Evolutionary conservation across 2,888 invertebrate species (phyloP), one percentile per base, ranked within the genome.

Genomic region (Tetrapedia diversipes): DNA sequence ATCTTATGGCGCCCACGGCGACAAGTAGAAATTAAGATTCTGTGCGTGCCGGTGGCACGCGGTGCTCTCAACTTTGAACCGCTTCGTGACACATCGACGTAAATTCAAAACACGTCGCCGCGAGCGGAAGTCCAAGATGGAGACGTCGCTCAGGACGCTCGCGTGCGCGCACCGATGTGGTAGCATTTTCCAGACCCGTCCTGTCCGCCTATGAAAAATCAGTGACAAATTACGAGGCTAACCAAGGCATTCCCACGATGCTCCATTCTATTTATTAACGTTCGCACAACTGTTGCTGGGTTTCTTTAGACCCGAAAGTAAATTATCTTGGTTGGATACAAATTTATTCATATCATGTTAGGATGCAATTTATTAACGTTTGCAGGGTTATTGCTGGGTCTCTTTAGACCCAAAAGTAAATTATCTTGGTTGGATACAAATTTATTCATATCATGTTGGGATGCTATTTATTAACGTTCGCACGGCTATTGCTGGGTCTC

Each of bases 231-330:
- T 75, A 49, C 75, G 27, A 41, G 68, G 19, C 64, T 70, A 73
- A 67, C 54, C 54, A 78, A 71, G 77, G 64, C 78, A 79, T 81
- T 76, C 79, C 76, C 73, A 75, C 78, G 76, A 84, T 76, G 80
- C 77, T 77, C n/a, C n/a, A n/a, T n/a, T 80, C 78, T 84, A 80
- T 82, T 82, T 79, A 79, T 85, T 86, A 84, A 83, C 81, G 75
- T n/a, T n/a, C n/a, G n/a, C n/a, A n/a, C n/a, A n/a, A n/a, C n/a
- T n/a, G n/a, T n/a, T n/a, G n/a, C n/a, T n/a, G n/a, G n/a, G n/a
- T n/a, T n/a, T n/a, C n/a, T n/a, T n/a, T n/a, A n/a, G n/a, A n/a
- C n/a, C n/a, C n/a, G n/a, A n/a, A n/a, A n/a, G n/a, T n/a, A n/a
- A n/a, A n/a, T n/a, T n/a, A n/a, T n/a, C n/a, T n/a, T n/a, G n/a